phyloP scores from a whole-genome alignment of 2,888 invertebrate genomes.

The Cephus sareptanus region DNA sequence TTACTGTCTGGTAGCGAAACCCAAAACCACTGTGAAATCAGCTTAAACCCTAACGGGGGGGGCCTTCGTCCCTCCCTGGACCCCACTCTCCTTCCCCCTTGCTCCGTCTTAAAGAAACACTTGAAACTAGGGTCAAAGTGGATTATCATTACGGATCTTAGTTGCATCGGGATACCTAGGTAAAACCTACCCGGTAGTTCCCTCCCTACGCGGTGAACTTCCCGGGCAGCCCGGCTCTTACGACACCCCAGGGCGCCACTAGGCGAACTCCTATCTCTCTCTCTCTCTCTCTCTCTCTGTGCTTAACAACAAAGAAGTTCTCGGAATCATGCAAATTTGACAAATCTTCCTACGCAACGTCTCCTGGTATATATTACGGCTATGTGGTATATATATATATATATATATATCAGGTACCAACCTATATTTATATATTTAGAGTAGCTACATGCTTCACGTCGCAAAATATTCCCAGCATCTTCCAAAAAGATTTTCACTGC shows the following conservation, averaged over 20 bases:
- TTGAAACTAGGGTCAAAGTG: neutral
- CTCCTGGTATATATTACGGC: no score
- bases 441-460: no score
- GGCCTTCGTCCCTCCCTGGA: neutral
- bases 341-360: slow-evolving; percentile 25
- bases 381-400: no score
- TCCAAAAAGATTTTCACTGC: no score
- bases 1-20: no score
- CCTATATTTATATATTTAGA: no score
- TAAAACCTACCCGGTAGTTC: neutral
- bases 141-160: slow-evolving; percentile 1
- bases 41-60: neutral
- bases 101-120: neutral
- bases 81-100: neutral
- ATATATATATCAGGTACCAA: no score
- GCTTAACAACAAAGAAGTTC: slow-evolving; percentile 5
- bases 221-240: neutral
- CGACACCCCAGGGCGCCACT: neutral
- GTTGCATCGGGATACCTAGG: neutral
- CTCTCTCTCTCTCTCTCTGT: slow-evolving; percentile 1
- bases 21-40: no score
- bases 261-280: neutral
- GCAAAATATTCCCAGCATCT: no score
- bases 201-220: neutral
- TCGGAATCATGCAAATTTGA: slow-evolving; percentile 36